A percentile compares a stretch with the other conserved stretches of the same genome.
Evolutionary conservation across 92 coral and sea anemone genomes (phyloP).

Genomic region (Porites rus): DNA sequence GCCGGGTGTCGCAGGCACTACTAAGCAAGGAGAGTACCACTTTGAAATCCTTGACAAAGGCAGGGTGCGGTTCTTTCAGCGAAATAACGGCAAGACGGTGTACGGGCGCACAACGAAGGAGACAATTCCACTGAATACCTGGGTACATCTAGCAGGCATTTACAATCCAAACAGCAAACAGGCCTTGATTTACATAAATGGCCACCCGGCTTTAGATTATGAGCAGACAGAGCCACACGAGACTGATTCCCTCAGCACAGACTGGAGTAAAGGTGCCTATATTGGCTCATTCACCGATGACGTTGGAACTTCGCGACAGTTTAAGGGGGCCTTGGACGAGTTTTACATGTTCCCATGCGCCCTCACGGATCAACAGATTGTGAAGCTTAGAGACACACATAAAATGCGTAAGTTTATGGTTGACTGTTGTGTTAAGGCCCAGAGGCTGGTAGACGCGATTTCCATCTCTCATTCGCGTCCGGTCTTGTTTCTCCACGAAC

Average conservation of each 20-base stretch:
- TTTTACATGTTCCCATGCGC: constrained; percentile 93
- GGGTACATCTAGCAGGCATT: constrained; percentile 87
- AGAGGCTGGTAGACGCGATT: not conserved
- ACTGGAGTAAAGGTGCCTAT: constrained; percentile 81
- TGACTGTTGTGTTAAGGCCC: not conserved
- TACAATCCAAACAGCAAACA: constrained; percentile 80
- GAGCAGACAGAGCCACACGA: constrained; percentile 76
- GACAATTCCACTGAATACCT: constrained; percentile 72
- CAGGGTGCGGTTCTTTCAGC: constrained; percentile 89
- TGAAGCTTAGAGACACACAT: constrained; percentile 70
- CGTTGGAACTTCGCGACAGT: constrained; percentile 64
- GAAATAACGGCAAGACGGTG: constrained; percentile 81
- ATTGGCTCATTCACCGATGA: constrained; percentile 75
- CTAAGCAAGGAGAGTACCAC: constrained; percentile 80
- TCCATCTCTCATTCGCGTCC: too few relatives aligned
- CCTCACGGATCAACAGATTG: constrained; percentile 61
- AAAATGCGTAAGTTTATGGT: constrained; percentile 70
- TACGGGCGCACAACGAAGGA: constrained; percentile 81
- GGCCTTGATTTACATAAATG: constrained; percentile 77
- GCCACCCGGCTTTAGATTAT: constrained; percentile 76
- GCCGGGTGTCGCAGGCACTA: constrained; percentile 32
- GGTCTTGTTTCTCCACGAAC: not conserved
- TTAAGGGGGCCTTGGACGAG: constrained; percentile 89
- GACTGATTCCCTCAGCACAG: constrained; percentile 77
- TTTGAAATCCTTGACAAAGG: constrained; percentile 83